phyloP scores from a whole-genome alignment of 2,797 vertebrate genomes.

The Serranus cabrilla region DNA sequence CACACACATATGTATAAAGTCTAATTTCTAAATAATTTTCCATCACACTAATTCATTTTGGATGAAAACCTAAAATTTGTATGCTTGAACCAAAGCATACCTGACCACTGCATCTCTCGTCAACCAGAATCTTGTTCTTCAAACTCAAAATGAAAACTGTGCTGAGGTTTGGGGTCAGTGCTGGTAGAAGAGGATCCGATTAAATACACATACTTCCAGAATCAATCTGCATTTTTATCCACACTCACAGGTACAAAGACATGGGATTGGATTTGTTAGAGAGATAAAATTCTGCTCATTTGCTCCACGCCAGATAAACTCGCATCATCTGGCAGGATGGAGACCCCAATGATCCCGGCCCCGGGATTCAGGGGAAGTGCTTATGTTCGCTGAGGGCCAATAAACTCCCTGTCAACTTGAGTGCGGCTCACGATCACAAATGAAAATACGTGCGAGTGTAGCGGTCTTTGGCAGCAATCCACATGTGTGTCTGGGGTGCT shows the following conservation, averaged over 20 bases:
- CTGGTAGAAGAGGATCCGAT: too few species aligned
- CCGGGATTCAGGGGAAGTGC: neutral
- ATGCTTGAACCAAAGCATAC: neutral
- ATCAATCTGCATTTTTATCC: neutral
- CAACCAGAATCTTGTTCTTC: too few species aligned
- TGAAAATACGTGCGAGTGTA: neutral
- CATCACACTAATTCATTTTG: neutral
- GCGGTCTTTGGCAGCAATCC: constrained; percentile 17
- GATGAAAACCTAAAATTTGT: neutral
- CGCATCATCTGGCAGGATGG: too few species aligned
- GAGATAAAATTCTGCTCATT: constrained; percentile 8
- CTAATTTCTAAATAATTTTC: neutral
- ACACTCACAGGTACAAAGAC: constrained; percentile 23
- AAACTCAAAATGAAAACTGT: too few species aligned
- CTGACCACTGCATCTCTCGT: neutral
- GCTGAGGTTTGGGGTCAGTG: too few species aligned
- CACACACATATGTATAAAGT: too few species aligned
- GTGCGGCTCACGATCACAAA: constrained; percentile 2
- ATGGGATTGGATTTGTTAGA: constrained; percentile 7
- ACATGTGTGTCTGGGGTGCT: constrained; percentile 9
- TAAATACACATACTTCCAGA: too few species aligned
- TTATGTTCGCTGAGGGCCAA: constrained; percentile 20
- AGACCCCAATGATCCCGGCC: too few species aligned
- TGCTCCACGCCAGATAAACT: too few species aligned
- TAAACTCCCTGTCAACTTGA: constrained; percentile 32